These are phyloP conservation scores for Psittacula echo DNA, from an alignment of 2,797 vertebrate genomes.

Conservation along the genomic window DNA sequence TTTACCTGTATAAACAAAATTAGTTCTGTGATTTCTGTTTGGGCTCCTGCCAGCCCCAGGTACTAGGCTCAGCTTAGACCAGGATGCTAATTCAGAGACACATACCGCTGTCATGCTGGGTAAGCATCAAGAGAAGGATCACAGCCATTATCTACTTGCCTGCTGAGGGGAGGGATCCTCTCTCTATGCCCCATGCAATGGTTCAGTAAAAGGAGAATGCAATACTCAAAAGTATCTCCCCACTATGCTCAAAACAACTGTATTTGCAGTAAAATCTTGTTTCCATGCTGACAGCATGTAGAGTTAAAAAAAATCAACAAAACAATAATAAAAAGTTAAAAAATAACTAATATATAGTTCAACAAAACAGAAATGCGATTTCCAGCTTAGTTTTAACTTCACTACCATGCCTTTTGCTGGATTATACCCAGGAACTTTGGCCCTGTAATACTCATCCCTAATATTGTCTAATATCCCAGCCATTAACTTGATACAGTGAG, in stretches of 20 bases:
- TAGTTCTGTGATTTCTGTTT: not conserved
- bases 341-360: not conserved
- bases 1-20: not conserved
- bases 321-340: not conserved
- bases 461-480: not conserved
- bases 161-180: not conserved
- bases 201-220: not conserved
- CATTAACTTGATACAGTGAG: not conserved
- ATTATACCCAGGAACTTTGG: not conserved
- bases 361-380: not conserved
- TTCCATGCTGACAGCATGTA: not conserved
- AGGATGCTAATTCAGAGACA: not conserved
- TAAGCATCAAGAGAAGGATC: not conserved
- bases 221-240: not conserved
- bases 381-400: not conserved
- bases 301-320: not conserved
- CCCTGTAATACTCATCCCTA: fast-evolving
- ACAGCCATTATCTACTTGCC: not conserved
- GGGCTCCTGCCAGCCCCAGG: not conserved
- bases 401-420: not conserved
- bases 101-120: not conserved
- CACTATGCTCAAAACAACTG: not conserved
- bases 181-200: not conserved
- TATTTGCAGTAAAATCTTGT: not conserved
- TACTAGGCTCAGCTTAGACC: not conserved